Evolutionary conservation across 1,140 invertebrate genomes (phyloP), one percentile per base, ranked within the genome.

Genomic region (Neotoxoptera formosana): DNA sequence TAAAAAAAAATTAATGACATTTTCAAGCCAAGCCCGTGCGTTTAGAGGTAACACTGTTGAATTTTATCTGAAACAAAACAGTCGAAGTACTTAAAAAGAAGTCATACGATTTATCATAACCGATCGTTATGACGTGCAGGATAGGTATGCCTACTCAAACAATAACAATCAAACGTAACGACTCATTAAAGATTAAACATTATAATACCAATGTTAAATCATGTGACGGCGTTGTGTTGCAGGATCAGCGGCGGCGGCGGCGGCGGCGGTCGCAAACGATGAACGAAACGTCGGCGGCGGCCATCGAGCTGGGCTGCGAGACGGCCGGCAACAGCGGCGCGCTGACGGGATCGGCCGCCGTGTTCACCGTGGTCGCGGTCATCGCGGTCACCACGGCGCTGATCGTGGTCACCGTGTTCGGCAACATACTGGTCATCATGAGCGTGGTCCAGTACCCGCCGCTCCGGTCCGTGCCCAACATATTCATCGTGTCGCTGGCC

Each of bases 391-490:
- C 98, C 1, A 96, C 97, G 34, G 96, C 98, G 93, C 97, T 99
- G 94, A 98, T 99, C 53, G 96, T 99, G 20, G 96, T 97, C 41
- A 99, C 98, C 7, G 97, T 99, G n/a, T 96, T 99, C 47, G 99
- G 99, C 34, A 99, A 99, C 95, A 96, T 98, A 83, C 96, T 99
- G 93, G 99, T 99, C 7, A 99, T 99, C 94, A 96, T 99, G 21
- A 98, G 98, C 94, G 99, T 99, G 17, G 99, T 99, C 95, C 99
- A 98, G 8, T 99, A 99, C 95, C 97, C 98, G 94, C 99, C 99
- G 11, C 96, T 99, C n/a, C 96, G 99, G 93, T 99, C 99, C 93
- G 99, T 99, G 2, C 99, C 99, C 94, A 99, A 99, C 95, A 99
- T 99, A 95, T 99, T 99, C 95, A 98, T 99, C 94, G 98, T 99